phyloP scores from a whole-genome alignment of 2,113 vertebrate genomes.

The Psophia crepitans region DNA sequence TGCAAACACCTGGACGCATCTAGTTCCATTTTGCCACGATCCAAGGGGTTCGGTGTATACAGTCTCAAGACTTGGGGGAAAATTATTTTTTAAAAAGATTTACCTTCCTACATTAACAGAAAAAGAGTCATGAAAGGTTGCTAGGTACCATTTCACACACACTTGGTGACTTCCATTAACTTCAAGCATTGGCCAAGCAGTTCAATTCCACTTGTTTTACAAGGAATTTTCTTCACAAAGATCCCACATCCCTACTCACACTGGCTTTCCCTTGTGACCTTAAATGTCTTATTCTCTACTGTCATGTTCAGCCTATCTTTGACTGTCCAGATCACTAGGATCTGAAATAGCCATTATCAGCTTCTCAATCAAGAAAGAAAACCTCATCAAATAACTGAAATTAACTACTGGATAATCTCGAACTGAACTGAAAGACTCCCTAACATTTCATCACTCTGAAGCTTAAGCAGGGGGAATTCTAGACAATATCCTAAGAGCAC shows the following conservation, averaged over 20 bases:
- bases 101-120: neutral
- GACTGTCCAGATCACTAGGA: neutral
- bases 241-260: too few species aligned
- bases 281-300: neutral
- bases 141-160: neutral
- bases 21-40: neutral
- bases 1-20: neutral
- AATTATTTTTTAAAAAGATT: too few species aligned
- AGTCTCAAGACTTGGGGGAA: neutral
- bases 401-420: neutral
- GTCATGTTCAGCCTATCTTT: neutral
- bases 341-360: neutral
- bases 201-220: neutral
- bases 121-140: neutral
- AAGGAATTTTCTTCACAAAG: neutral
- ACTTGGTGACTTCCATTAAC: neutral
- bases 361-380: neutral
- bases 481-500: neutral
- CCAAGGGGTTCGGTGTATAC: neutral
- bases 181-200: neutral
- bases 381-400: neutral
- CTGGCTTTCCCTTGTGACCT: neutral
- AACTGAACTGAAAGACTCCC: neutral
- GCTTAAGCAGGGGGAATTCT: neutral
- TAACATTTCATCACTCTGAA: neutral